Evolutionary conservation across 2,797 vertebrate genomes (phyloP).

Genomic region (Adrianichthys oophorus): DNA sequence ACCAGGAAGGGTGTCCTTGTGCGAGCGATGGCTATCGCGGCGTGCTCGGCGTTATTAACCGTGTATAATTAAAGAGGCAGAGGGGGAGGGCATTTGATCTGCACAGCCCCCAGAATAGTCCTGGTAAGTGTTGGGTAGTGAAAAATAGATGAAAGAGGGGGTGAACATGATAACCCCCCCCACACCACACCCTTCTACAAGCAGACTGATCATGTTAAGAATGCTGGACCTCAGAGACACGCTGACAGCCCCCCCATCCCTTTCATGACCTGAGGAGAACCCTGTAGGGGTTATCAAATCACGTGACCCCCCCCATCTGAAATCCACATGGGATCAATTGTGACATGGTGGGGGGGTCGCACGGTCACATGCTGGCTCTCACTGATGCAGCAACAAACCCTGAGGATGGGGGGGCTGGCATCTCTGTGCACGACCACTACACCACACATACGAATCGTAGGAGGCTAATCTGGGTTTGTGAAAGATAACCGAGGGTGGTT

Average conservation of each 20-base stretch:
- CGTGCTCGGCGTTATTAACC: slow-evolving; percentile 84
- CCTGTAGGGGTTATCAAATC: slow-evolving; percentile 93
- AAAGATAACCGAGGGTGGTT: slow-evolving; percentile 72
- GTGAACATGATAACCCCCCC: slow-evolving; percentile 86
- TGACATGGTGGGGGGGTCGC: slow-evolving; percentile 37
- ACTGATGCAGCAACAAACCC: slow-evolving; percentile 57
- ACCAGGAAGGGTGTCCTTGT: slow-evolving; percentile 53
- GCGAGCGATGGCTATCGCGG: slow-evolving; percentile 79
- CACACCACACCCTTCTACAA: slow-evolving; percentile 74
- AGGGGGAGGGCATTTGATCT: slow-evolving; percentile 83
- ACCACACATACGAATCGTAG: slow-evolving; percentile 64
- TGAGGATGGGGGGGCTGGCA: slow-evolving; percentile 53
- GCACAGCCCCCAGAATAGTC: slow-evolving; percentile 79
- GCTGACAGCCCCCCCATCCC: slow-evolving; percentile 22
- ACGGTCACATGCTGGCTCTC: slow-evolving; percentile 63
- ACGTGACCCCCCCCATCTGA: slow-evolving; percentile 81
- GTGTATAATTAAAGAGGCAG: slow-evolving; percentile 87
- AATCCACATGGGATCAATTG: slow-evolving; percentile 88
- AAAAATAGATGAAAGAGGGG: slow-evolving; percentile 61
- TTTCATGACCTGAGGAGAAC: slow-evolving; percentile 79
- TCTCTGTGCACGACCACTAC: slow-evolving; percentile 52
- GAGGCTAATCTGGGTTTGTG: slow-evolving; percentile 72
- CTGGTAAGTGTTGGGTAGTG: slow-evolving; percentile 58
- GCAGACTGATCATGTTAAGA: slow-evolving; percentile 93
- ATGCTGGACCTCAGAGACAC: slow-evolving; percentile 89